Evolutionary conservation across 1,140 invertebrate species (phyloP), one percentile per base, ranked within the genome.

Genomic region (Galleria mellonella): DNA sequence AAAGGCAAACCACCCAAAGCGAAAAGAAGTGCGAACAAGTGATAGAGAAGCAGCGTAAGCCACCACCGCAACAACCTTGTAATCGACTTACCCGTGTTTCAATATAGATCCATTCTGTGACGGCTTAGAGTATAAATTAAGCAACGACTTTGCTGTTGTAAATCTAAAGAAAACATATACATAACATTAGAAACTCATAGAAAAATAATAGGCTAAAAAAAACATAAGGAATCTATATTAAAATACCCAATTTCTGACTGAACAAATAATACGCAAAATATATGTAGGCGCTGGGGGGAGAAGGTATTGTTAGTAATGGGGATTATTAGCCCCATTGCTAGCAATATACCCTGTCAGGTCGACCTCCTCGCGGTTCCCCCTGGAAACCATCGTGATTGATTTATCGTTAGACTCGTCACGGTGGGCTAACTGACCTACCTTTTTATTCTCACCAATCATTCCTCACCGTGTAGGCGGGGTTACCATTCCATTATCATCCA

Each of bases 91-190:
- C 89, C 89, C 89, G 72, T 90, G 89, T 78, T 89, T 90, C 71
- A 88, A 74, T 64, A 87, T 87, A 51, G 83, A 68, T 60, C 87
- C 82, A 53, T 86, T 87, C 61, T 86, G 86, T 51, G 86, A 82
- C 57, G 86, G 79, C 75, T 89, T 90, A 62, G 87, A 84, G 72
- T 88, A 89, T 56, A 90, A 82, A 75, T 90, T 90, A 81, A 90
- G 73, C 75, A 89, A 88, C 49, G 88, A 90, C 71, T 90, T 90
- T 75, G 88, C 88, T 17, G 88, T 88, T 49, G 88, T 89, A 81
- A 89, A 89, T 87, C 89, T 90, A 88, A 47, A 86, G 85, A 59
- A 54, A 72, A 70, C 63, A 23, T 23, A 23, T 23, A 23, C 79
- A 71, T 79, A 63, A 54, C 47, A 55, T 66, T 62, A 64, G 47